Base-by-base conservation (phyloP, 2,888 invertebrate genomes). In the Macrosoma leucophasiata region DNA sequence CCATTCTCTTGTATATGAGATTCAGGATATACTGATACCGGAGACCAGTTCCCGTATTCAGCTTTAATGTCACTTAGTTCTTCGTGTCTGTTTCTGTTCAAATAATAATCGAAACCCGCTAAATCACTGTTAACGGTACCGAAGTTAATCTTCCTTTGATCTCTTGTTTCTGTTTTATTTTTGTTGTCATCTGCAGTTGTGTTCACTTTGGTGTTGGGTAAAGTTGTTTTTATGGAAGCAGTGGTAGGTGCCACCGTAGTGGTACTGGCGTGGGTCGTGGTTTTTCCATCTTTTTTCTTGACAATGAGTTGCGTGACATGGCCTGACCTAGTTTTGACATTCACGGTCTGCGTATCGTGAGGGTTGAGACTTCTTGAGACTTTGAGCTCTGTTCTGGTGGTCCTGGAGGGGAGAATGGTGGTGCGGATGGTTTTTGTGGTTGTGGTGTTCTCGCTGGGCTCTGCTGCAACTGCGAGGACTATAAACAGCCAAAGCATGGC, bases 331-430 rank as follows among this genome's bases (percentile, higher is more conserved):
- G 93, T 92, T 53, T 90, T 87, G 0, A 94, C 92, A 55, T 90
- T 91, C 22, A 94, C 73, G 18, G 93, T 91, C 59, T 92, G 91
- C 26, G 91, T 92, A 43, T 91, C 88, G 13, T 90, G 90, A 1
- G 93, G 93, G 63, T 91, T 88, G 9, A 94, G 81, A 60, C 91
- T 92, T 41, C 93, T 85, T 2, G 92, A 89, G 11, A 93, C 92
- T 62, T 92, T 91, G 23, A 93, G 77, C 62, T 92, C 90, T 1
- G 93, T 92, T 38, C 92, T 84, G 12, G 92, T 87, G 23, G 90
- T 84, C 33, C 89, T 79, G 3, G 91, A 88, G 1, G 84, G 81
- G 14, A 84, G 62, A 36, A 81, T 76, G 23, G 82, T 78, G 25
- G 81, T 79, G 35, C 84, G 69, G 14, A 82, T 67, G 13, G 78